A percentile compares a stretch with the other conserved stretches of the same genome.
phyloP scores from a whole-genome alignment of 2,888 invertebrate genomes.

The Antitype chi region DNA sequence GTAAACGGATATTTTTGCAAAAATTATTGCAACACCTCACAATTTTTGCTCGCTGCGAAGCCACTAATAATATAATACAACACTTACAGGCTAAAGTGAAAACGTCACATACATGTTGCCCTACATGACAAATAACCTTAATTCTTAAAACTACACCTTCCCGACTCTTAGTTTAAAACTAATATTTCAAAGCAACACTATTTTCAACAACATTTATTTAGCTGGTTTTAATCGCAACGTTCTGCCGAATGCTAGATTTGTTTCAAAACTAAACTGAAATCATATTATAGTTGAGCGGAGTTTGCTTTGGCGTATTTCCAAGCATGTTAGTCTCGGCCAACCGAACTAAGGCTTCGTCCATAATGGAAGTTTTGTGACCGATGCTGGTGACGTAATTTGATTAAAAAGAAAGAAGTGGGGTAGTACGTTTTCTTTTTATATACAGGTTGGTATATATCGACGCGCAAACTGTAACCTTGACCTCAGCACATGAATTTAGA shows the following conservation, averaged over 20 bases:
- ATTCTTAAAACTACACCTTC: constrained; percentile 3
- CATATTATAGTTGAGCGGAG: constrained; percentile 83
- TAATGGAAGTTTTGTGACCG: constrained; percentile 65
- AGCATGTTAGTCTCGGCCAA: constrained; percentile 75
- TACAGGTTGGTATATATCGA: too few relatives aligned
- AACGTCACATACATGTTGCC: not conserved
- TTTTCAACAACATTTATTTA: constrained; percentile 65
- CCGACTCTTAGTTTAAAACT: constrained; percentile 3
- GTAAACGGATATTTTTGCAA: not conserved
- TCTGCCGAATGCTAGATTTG: constrained; percentile 77
- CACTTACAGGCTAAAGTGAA: not conserved
- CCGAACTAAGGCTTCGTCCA: constrained; percentile 69
- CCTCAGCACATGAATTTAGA: too few relatives aligned
- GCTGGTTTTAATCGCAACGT: constrained; percentile 69
- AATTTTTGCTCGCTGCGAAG: not conserved
- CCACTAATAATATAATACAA: not conserved
- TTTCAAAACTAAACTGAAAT: constrained; percentile 84
- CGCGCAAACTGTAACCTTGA: too few relatives aligned
- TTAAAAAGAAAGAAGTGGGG: constrained; percentile 43
- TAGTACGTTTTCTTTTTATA: constrained; percentile 2
- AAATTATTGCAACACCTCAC: not conserved
- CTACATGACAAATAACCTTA: constrained; percentile 20
- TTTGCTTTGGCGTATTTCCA: constrained; percentile 85
- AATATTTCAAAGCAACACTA: constrained; percentile 54
- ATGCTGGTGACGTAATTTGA: constrained; percentile 62